Evolutionary conservation across 2,888 invertebrate genomes (phyloP), one percentile per base, ranked within the genome.

Genomic region (Argyresthia goedartella): DNA sequence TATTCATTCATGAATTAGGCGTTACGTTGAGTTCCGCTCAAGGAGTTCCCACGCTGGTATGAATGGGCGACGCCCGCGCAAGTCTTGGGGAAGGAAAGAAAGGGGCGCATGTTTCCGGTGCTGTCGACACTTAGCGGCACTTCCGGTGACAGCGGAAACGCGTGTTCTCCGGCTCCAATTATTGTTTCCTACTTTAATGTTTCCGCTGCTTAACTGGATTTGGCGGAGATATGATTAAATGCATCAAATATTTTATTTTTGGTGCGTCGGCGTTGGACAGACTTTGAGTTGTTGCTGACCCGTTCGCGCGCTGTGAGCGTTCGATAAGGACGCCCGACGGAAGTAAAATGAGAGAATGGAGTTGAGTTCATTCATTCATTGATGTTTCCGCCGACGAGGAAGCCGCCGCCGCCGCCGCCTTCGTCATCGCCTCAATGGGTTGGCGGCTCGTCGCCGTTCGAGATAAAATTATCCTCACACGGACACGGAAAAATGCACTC

Each of bases 71-170:
- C 58, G 59, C 55, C 54, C 58, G 58, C 59, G 57, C 55, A 56
- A 54, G 57, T n/a, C 62, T 62, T 61, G 60, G 65, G 64, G 62
- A 50, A 73, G 52, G 70, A 66, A 72, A 76, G 75, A 80, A 84
- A 84, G 80, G 80, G 81, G 81, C 76, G 78, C 67, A 73, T 73
- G 77, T 76, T 82, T 84, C 86, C 84, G 78, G 70, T 60, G 71
- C 65, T 60, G 55, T 56, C 66, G 69, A 34, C 69, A 76, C 73
- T 76, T 79, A 78, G 76, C 73, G 71, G 64, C 73, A 76, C 78
- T 82, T 80, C 81, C 81, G 71, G 63, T 64, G 64, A 66, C 76
- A 69, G 73, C 78, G 84, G 84, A 84, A 73, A 73, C 76, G 70
- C 64, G 67, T 76, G 81, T 74, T 76, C 74, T 75, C 74, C 72